Evolutionary conservation across 2,888 invertebrate genomes (phyloP), one percentile per base, ranked within the genome.

Genomic region (Bellardia bayeri): DNA sequence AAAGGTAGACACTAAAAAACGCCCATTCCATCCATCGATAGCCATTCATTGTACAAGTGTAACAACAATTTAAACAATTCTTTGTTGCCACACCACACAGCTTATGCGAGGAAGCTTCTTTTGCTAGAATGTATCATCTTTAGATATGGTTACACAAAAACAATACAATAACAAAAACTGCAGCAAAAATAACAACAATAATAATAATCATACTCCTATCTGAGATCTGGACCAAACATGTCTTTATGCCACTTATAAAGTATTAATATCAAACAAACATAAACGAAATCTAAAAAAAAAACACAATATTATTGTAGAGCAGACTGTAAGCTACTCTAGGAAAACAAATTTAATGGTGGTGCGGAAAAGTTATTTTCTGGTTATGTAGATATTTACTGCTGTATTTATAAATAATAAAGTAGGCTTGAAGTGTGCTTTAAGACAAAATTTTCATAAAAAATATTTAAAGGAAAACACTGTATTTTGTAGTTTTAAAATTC

Each of bases 191-290:
- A 58, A 75, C 9, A 74, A 68, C 61, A 74, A 85, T 64, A 74
- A 75, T 66, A 84, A 75, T 80, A 64, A 68, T 81, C 51, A 16
- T 33, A 63, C 56, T 63, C 54, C 56, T 69, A 71, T 82, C 76
- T 30, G 54, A 72, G 72, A 72, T 82, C 64, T 82, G 72, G 81
- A 85, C 81, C 86, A 86, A 72, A 82, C 82, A 86, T 86, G 82
- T 82, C 86, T 86, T 72, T 63, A 82, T 86, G 82, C 72, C 86
- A 86, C 86, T 82, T 82, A 54, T 74, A 86, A 82, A 82, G 86
- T 82, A 85, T 85, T 85, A 85, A 82, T 82, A 72, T 72, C 72
- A 71, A 71, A 69, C 23, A 76, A 37, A 66, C 13, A 49, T 40
- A 40, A 64, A 64, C 9, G 9, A 72, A 63, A 63, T 40, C n/a